Evolutionary conservation across 2,888 invertebrate species (phyloP), one percentile per base, ranked within the genome.

Genomic region (Cephus pulcher): DNA sequence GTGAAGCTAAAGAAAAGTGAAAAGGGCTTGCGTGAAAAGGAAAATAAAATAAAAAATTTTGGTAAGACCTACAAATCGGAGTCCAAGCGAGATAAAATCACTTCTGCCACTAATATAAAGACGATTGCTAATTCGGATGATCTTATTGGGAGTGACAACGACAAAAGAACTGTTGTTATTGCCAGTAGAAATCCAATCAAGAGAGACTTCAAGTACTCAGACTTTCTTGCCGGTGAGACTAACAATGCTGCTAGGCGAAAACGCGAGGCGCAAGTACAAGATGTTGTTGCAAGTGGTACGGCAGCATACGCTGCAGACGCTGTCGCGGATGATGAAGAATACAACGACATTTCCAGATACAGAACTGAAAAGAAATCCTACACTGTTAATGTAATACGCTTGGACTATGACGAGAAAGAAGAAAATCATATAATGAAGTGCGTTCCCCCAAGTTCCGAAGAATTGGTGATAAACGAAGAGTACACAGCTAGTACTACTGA

Each of bases 351-450:
- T 34, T 32, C 12, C 15, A 32, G 2, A 34, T 71, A 71, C 9
- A 71, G 15, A 33, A 71, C 32, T 6, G 32, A 34, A 32, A 79
- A 81, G 40, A 70, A 82, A 34, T 37, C 80, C 34, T 85, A 82
- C 35, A 85, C 87, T 11, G 84, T 84, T n/a, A 85, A 84, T 11
- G 84, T 84, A n/a, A n/a, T 82, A 32, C 76, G 75, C 9, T 74
- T 84, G 15, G 82, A 80, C n/a, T 85, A 85, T 73, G 83, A 84
- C 71, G 82, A 85, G 69, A 79, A 83, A 6, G 82, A 82, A 75
- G 82, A 84, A 56, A 82, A 76, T 68, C 80, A 80, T 68, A 77
- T 74, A 40, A 23, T 80, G 75, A 81, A 80, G 12, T 77, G 77
- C 33, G 74, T 71, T 11, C 74, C 78, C 11, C 82, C 84, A n/a